Conservation (phyloP, 2,888 invertebrate genomes). For the Hirtodrosophila alboralis region DNA sequence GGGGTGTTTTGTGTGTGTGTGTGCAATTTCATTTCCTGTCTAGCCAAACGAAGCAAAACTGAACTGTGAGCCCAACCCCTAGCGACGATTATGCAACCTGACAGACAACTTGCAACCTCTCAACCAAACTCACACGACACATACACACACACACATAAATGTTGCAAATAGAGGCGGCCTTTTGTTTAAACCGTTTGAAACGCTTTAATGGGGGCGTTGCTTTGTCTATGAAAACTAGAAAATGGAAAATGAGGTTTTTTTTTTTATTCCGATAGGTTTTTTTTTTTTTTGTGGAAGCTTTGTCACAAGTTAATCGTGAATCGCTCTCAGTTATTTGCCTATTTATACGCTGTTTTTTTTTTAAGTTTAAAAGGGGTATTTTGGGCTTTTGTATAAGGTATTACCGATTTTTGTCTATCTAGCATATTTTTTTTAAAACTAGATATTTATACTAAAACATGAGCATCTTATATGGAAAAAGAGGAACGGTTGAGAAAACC, state of each 20-base stretch:
- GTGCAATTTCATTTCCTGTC: constrained; percentile 70
- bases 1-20: constrained; percentile 3
- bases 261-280: not conserved
- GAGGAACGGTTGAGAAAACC: too few species aligned
- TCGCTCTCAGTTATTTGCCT: constrained; percentile 1
- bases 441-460: too few species aligned
- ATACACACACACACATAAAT: constrained; percentile 3
- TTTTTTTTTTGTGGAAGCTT: constrained; percentile 12
- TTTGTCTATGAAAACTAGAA: constrained; percentile 42
- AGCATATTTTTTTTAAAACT: too few species aligned
- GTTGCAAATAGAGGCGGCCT: constrained; percentile 21
- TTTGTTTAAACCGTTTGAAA: constrained; percentile 39
- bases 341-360: constrained; percentile 12
- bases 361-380: too few species aligned
- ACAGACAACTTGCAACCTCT: too few species aligned
- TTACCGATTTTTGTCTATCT: too few species aligned
- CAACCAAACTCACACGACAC: constrained; percentile 37
- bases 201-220: constrained; percentile 35
- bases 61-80: constrained; percentile 54
- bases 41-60: constrained; percentile 43
- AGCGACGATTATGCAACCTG: constrained; percentile 57
- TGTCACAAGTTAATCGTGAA: constrained; percentile 49
- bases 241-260: constrained; percentile 25
- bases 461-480: too few species aligned
- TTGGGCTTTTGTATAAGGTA: too few species aligned